Percentiles rank a stretch among this genome's conserved stretches.
Evolutionary conservation across 1,140 invertebrate species (phyloP).

Genomic region (Palaemon carinicauda): DNA sequence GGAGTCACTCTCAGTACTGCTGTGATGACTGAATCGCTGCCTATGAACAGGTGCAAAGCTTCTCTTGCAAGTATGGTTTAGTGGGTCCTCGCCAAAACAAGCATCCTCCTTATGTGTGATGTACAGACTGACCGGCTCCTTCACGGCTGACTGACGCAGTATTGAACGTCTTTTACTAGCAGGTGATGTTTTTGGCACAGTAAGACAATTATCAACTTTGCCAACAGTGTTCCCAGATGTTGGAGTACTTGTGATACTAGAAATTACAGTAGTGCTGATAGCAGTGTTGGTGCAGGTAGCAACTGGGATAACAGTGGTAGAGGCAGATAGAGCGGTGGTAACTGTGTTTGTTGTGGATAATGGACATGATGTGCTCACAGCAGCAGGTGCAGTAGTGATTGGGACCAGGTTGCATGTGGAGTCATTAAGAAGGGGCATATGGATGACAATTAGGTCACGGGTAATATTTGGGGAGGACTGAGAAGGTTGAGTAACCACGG

Average conservation of each 20-base stretch:
- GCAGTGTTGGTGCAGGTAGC: conserved; percentile 21
- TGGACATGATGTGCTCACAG: conserved; percentile 18
- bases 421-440: conserved; percentile 22
- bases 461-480: conserved; percentile 15
- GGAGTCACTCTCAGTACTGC: conserved; percentile 23
- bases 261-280: neutral
- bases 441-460: conserved; percentile 37
- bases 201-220: neutral
- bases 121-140: neutral
- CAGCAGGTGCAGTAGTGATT: neutral
- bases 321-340: neutral
- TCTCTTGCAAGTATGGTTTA: conserved; percentile 10
- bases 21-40: neutral
- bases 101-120: neutral
- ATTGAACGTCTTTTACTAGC: neutral
- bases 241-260: neutral
- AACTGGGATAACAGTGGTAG: conserved; percentile 9
- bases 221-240: neutral
- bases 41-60: neutral
- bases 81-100: neutral
- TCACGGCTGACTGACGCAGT: neutral
- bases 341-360: neutral
- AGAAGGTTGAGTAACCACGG: conserved; percentile 3
- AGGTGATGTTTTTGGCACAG: neutral
- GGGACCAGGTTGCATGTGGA: neutral